Percentiles rank a stretch among this genome's conserved stretches.
Evolutionary conservation across 37 sponge, comb jelly and placozoan genomes (phyloP).

Genomic region (Spongilla lacustris): DNA sequence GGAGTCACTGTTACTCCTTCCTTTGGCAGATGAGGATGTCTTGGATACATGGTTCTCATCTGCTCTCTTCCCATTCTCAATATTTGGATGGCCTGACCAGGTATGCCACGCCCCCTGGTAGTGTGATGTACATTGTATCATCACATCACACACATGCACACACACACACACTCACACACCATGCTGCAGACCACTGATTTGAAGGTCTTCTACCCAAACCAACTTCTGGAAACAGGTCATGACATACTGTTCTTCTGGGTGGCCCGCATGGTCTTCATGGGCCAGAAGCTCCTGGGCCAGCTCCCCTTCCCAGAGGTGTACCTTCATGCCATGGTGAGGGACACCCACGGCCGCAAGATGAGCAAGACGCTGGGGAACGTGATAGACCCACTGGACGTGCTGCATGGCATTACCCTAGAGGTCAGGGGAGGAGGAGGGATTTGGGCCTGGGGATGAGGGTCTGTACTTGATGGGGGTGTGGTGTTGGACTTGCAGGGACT

Average conservation of each 20-base stretch:
- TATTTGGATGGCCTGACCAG: slow-evolving; percentile 93
- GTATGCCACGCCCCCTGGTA: slow-evolving; percentile 26
- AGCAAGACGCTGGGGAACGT: slow-evolving; percentile 98
- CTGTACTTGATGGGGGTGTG: slow-evolving; percentile 2
- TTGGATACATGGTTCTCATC: slow-evolving; percentile 99
- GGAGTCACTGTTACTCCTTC: not conserved
- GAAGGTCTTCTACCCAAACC: slow-evolving; percentile 84
- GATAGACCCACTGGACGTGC: slow-evolving; percentile 93
- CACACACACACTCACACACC: not conserved
- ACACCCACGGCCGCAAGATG: slow-evolving; percentile 99
- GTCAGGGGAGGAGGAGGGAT: slow-evolving; percentile 5
- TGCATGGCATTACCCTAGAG: slow-evolving; percentile 88
- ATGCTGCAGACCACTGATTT: slow-evolving; percentile 70
- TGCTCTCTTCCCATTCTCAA: slow-evolving; percentile 96
- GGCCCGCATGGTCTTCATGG: slow-evolving; percentile 96
- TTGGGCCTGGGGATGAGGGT: not conserved
- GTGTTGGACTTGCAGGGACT: slow-evolving; percentile 52
- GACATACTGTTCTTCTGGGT: slow-evolving; percentile 99
- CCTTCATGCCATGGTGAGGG: slow-evolving; percentile 96
- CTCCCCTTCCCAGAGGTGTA: slow-evolving; percentile 94
- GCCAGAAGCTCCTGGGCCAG: slow-evolving; percentile 88
- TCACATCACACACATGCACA: slow-evolving; percentile 13
- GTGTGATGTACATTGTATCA: too few species aligned
- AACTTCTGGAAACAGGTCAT: slow-evolving; percentile 96
- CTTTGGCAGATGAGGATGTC: slow-evolving; percentile 92